Evolutionary conservation across 2,113 vertebrate genomes (phyloP), one percentile per base, ranked within the genome.

Genomic region (Cavia aperea): DNA sequence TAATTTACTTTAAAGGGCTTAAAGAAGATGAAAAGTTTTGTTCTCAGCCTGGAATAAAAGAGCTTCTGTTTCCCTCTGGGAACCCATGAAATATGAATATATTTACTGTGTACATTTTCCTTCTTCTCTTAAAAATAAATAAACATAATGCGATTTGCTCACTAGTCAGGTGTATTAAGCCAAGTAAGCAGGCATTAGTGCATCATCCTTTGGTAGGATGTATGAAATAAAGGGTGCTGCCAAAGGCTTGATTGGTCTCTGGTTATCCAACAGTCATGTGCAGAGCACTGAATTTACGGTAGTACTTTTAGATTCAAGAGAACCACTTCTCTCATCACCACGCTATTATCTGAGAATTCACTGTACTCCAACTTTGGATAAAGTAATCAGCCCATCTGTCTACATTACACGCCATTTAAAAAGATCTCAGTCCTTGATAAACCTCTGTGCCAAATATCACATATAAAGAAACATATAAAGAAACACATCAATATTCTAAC

Each of bases 1-100:
- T 82, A 82, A 89, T 90, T 93, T 65, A 72, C 86, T 88, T 92
- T 88, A 85, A 39, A 86, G 84, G 94, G 68, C 89, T 82, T 29
- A 49, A 81, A 70, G 79, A 77, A 65, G 93, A 62, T n/a, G 72
- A 54, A 54, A 54, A 54, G 62, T 88, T 91, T 94, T 78, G 54
- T 73, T 65, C 63, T 63, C 86, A 75, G 84, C 51, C 66, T 79
- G 46, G 79, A 79, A 91, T 56, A 77, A 94, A 93, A 68, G 73
- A 92, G 49, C 31, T 78, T 92, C 89, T 93, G 24, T 92, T 90
- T 90, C 56, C 73, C 46, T 70, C 75, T 88, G 68, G 72, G 85
- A 89, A 66, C 14, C 56, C n/a, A 4, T 9, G 36, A 66, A 78
- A 81, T 58, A 83, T 86, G 81, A 86, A 75, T 70, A 66, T n/a